These are phyloP conservation scores for Gryllus bimaculatus DNA, from an alignment of 1,140 invertebrate species.

Conservation along the genomic window DNA sequence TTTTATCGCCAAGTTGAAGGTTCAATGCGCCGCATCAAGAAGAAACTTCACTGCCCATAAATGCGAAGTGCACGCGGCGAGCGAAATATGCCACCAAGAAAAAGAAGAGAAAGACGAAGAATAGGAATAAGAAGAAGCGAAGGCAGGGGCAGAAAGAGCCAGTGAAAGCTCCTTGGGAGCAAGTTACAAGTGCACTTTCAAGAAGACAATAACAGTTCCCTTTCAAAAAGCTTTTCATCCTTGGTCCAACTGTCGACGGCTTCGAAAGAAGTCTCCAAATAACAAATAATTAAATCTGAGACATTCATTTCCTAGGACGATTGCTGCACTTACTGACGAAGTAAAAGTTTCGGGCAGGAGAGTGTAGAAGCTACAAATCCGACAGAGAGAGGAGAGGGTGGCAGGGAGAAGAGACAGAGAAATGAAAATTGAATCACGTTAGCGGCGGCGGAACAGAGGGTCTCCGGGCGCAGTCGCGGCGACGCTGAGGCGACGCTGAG, in stretches of 20 bases:
- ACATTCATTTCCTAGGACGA: neutral
- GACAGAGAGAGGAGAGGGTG: neutral
- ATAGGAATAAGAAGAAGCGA: neutral
- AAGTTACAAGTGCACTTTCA: neutral
- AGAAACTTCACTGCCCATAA: neutral
- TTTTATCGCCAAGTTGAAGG: neutral
- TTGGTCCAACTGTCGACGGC: neutral
- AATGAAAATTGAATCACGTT: neutral
- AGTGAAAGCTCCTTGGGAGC: neutral
- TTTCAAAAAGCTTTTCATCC: neutral
- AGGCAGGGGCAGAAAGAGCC: neutral
- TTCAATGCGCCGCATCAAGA: neutral
- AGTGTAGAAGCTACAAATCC: neutral
- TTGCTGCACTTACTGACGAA: neutral
- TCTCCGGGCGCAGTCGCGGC: no score
- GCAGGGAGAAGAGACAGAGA: no score
- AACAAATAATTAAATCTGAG: conserved; percentile 2
- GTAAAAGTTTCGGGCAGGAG: neutral
- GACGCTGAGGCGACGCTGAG: no score
- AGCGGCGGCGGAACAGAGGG: no score
- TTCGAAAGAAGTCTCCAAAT: neutral
- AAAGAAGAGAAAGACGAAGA: no score
- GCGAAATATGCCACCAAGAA: neutral
- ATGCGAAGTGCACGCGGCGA: no score
- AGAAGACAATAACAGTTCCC: neutral